Base-by-base conservation (phyloP, 2,113 vertebrate genomes). In the Tursiops truncatus region DNA sequence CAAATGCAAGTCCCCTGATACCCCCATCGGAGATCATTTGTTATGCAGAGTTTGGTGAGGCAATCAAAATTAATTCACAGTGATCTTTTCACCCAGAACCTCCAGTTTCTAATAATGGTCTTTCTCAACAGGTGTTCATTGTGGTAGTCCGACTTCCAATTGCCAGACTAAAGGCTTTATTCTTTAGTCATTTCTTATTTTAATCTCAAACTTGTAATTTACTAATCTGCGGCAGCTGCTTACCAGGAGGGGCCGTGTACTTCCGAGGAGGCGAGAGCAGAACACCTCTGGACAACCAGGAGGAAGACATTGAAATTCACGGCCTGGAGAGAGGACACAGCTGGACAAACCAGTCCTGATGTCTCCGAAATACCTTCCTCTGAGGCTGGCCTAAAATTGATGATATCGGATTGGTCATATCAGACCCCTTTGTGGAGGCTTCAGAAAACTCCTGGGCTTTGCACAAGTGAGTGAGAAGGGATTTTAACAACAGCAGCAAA, bases 51-150 rank as follows among this genome's bases (percentile, higher is more conserved):
- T 98, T 98, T 98, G 98, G 97, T 97, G 97, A 98, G 98, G 98
- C 98, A 98, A 98, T 98, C 98, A 98, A 98, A 98, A 98, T 98
- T 98, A 98, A 99, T 98, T 98, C 98, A 98, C 95, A 94, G 98
- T 89, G 98, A 98, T 98, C 98, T 98, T 98, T 98, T 98, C 98
- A 98, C 98, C 97, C 97, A 97, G 97, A 98, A 95, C 96, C 80
- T 91, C 96, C 68, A 94, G 98, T 97, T 97, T 98, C 98, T 98
- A 98, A 99, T 98, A 99, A 99, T 98, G 99, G 98, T 74, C 98
- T 97, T 98, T 98, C 98, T 98, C 98, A 98, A 98, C 98, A 98
- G 98, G 99, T 99, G 98, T 93, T 98, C 97, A 95, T 97, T 98
- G 98, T 98, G 95, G 95, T 95, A 71, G 96, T 96, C 98, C 98